Conservation (phyloP, 2,113 vertebrate species). For the Oceanites oceanicus region DNA sequence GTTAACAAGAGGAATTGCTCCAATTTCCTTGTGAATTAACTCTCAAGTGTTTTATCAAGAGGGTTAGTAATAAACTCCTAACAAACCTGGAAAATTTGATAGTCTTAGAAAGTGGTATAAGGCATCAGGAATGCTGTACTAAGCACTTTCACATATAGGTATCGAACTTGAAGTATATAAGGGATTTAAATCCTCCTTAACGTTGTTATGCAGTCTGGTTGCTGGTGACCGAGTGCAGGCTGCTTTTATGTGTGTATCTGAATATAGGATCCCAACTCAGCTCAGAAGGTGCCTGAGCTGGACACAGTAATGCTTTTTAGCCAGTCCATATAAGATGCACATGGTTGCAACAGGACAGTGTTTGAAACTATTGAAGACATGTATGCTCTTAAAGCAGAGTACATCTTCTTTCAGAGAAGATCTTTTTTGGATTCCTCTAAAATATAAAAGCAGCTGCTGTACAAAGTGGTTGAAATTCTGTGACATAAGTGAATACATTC, state of each 20-base stretch:
- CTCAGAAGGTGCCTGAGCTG: background rate
- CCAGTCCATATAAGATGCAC: background rate
- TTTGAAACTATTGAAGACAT: background rate
- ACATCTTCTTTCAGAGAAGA: background rate
- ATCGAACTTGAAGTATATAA: background rate
- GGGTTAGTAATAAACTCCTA: background rate
- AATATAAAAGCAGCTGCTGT: background rate
- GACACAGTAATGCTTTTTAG: background rate
- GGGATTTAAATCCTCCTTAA: background rate
- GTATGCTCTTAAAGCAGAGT: background rate
- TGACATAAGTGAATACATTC: background rate
- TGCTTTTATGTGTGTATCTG: background rate
- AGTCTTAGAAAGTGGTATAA: background rate
- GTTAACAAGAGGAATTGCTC: background rate
- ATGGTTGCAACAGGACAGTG: background rate
- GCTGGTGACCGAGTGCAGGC: background rate
- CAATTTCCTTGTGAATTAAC: background rate
- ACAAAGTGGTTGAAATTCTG: background rate
- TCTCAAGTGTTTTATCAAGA: background rate
- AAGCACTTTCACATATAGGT: background rate
- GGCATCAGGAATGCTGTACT: background rate
- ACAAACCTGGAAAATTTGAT: background rate
- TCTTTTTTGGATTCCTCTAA: background rate
- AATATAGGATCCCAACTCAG: background rate
- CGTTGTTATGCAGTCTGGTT: background rate